Conservation (phyloP, 2,888 invertebrate species). For the Noctua pronuba region DNA sequence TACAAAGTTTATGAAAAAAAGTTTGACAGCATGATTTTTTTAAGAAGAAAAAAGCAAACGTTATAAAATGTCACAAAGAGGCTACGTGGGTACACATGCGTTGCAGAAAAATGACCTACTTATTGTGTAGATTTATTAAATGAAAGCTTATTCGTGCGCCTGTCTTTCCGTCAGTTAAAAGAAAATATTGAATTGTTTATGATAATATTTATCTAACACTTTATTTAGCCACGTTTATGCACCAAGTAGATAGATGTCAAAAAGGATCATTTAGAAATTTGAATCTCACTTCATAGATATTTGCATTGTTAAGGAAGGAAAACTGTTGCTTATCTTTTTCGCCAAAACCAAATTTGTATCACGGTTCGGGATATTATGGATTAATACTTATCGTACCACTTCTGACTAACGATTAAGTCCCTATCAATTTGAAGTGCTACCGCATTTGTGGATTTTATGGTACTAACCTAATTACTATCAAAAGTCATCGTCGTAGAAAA, state of each 20-base stretch:
- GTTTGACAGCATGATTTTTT: background rate
- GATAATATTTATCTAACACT: conserved; percentile 2
- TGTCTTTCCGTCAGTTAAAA: background rate
- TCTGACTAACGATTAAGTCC: background rate
- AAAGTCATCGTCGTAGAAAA: conserved; percentile 1
- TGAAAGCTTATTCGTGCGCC: conserved; percentile 3
- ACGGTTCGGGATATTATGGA: background rate
- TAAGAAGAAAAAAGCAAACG: background rate
- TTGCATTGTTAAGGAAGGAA: background rate
- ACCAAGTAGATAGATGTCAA: background rate
- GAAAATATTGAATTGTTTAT: background rate
- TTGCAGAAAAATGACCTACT: conserved; percentile 12
- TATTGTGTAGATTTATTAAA: background rate
- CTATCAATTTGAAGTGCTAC: background rate
- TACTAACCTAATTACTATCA: background rate
- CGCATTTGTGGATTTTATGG: background rate
- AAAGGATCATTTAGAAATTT: background rate
- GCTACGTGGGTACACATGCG: background rate
- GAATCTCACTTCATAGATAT: background rate
- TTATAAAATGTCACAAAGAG: background rate
- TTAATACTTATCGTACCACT: conserved; percentile 1
- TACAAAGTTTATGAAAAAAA: background rate
- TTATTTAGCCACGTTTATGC: background rate
- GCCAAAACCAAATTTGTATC: background rate
- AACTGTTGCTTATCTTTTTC: background rate